Evolutionary conservation across 2,113 vertebrate species (phyloP), one percentile per base, ranked within the genome.

Genomic region (Petroica traversi): DNA sequence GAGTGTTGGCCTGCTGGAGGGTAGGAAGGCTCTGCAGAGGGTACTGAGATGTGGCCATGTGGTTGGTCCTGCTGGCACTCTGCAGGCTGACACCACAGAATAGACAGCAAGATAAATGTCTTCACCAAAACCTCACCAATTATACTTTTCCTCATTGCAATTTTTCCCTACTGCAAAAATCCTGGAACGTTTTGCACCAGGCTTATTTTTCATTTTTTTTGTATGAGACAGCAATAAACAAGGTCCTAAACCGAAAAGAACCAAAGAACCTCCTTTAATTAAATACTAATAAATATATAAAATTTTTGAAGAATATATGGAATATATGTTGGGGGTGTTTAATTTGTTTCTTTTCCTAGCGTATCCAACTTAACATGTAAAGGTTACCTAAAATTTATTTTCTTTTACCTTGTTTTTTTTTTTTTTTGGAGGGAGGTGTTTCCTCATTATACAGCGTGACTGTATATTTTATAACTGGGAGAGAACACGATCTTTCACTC

Each of bases 351-450:
- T 55, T 41, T 25, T 20, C 2, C 3, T 23, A 26, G 23, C 52
- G 2, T 40, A 8, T 43, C 10, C 29, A 40, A 5, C 2, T 82
- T 22, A 75, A 3, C 3, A 33, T 34, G 23, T 18, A 64, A 88
- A 36, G 0, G 9, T 59, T 66, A 23, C 3, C 15, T 33, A 11
- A n/a, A 34, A 6, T 15, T 34, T 46, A 19, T 13, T 43, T 54
- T 43, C 40, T 33, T 78, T 68, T 48, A 3, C 24, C 6, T 8
- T 38, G 5, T n/a, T n/a, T n/a, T n/a, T n/a, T n/a, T n/a, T n/a
- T 4, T 59, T 11, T 66, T 61, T 51, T 24, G 34, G 6, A 13
- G 5, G 8, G 0, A 3, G 17, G 1, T 1, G 9, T n/a, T 64
- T 66, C 31, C 45, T 52, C 6, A 17, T 66, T 8, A 22, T 19